phyloP scores from a whole-genome alignment of 1,140 invertebrate species.

The Nixonia krombeini region DNA sequence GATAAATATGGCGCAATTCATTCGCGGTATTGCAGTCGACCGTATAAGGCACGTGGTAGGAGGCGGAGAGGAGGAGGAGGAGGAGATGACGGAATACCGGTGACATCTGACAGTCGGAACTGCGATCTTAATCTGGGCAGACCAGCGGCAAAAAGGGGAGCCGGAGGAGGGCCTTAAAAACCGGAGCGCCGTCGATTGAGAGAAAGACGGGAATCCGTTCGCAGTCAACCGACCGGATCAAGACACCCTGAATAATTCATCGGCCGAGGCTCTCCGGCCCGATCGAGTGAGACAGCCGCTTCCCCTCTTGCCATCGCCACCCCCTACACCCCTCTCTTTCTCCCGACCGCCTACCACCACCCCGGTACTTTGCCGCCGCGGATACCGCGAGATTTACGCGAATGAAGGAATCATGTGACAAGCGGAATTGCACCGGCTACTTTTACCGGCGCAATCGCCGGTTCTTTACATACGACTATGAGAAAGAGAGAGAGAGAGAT shows the following conservation, averaged over 20 bases:
- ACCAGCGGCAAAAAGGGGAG: slow-evolving; percentile 41
- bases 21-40: slow-evolving; percentile 27
- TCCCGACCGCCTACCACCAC: neutral
- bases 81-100: too few relatives aligned
- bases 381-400: neutral
- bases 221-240: slow-evolving; percentile 52
- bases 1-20: slow-evolving; percentile 33
- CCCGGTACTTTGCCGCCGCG: slow-evolving; percentile 32
- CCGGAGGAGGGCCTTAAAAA: slow-evolving; percentile 41
- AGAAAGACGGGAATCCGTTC: slow-evolving; percentile 46
- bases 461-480: too few relatives aligned
- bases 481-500: too few relatives aligned
- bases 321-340: neutral
- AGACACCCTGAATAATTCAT: slow-evolving; percentile 62
- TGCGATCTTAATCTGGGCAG: slow-evolving; percentile 59
- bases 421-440: too few relatives aligned
- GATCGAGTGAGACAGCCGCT: slow-evolving; percentile 40
- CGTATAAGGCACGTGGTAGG: slow-evolving; percentile 22
- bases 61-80: slow-evolving; percentile 4
- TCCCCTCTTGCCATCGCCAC: slow-evolving; percentile 13
- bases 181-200: slow-evolving; percentile 49
- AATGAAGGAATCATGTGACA: neutral
- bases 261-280: slow-evolving; percentile 30
- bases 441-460: too few relatives aligned
- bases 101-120: slow-evolving; percentile 53